These are phyloP conservation scores for Clepsis dumicolana DNA, from an alignment of 2,888 invertebrate species.

Conservation along the genomic window DNA sequence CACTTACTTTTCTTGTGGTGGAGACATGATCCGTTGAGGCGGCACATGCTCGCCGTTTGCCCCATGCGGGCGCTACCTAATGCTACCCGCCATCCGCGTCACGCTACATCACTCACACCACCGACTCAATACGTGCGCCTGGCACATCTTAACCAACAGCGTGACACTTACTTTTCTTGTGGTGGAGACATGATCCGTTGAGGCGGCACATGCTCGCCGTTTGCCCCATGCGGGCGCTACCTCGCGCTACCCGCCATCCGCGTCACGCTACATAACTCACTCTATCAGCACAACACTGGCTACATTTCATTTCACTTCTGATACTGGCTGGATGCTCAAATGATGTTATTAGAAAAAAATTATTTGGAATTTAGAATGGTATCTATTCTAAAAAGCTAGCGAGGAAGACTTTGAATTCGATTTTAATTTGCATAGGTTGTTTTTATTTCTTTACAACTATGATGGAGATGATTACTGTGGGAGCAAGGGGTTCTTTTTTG, in stretches of 20 bases:
- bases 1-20: no score
- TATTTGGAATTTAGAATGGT: neutral
- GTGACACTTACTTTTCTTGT: constrained; percentile 89
- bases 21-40: constrained; percentile 91
- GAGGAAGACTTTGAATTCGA: no score
- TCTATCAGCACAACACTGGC: constrained; percentile 65
- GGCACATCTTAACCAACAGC: neutral
- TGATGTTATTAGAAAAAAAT: neutral
- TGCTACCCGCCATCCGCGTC: constrained; percentile 74
- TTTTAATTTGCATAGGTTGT: no score
- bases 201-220: constrained; percentile 93
- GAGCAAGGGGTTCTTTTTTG: neutral
- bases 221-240: constrained; percentile 91
- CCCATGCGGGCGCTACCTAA: constrained; percentile 89
- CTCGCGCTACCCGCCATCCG: constrained; percentile 75
- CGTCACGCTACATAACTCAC: constrained; percentile 58
- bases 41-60: constrained; percentile 93
- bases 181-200: constrained; percentile 90
- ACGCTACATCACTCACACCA: constrained; percentile 55
- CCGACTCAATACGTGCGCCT: constrained; percentile 71
- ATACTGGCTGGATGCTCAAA: constrained; percentile 55
- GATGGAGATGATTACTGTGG: no score
- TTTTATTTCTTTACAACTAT: no score
- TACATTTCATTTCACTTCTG: constrained; percentile 58
- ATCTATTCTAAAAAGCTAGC: no score